Percentiles rank a stretch among this genome's conserved stretches.
Conservation (phyloP, 2,797 vertebrate genomes). For the Notolepis coatsorum region DNA sequence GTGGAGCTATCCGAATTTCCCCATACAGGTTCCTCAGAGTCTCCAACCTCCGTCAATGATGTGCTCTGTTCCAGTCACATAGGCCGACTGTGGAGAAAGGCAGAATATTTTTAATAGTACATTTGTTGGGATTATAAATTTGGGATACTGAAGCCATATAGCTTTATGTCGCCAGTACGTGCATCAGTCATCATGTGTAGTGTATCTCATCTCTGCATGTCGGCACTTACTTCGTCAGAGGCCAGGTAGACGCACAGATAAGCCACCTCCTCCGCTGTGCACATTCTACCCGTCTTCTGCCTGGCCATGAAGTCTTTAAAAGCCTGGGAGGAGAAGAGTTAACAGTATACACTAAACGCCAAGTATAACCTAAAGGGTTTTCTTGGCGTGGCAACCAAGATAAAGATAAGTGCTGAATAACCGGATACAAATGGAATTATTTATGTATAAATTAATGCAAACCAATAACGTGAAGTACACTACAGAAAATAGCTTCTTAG, state of each 20-base stretch:
- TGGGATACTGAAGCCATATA: neutral
- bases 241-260: constrained; percentile 94
- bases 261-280: constrained; percentile 92
- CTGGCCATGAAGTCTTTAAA: constrained; percentile 90
- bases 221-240: constrained; percentile 90
- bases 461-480: constrained; percentile 10
- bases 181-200: neutral
- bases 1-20: no score
- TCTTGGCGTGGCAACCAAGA: neutral
- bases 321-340: no score
- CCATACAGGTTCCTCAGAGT: constrained; percentile 79
- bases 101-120: constrained; percentile 1
- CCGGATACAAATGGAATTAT: constrained; percentile 8
- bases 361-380: neutral
- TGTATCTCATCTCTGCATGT: neutral
- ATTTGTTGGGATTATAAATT: neutral
- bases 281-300: constrained; percentile 93
- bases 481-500: neutral
- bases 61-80: constrained; percentile 91
- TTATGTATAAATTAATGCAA: neutral
- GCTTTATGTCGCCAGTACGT: no score
- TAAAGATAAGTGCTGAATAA: constrained; percentile 3
- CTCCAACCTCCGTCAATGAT: constrained; percentile 97
- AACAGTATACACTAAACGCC: neutral
- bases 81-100: constrained; percentile 86